A percentile compares a stretch with the other conserved stretches of the same genome.
phyloP scores from a whole-genome alignment of 2,113 vertebrate genomes.

The Parotia lawesii region DNA sequence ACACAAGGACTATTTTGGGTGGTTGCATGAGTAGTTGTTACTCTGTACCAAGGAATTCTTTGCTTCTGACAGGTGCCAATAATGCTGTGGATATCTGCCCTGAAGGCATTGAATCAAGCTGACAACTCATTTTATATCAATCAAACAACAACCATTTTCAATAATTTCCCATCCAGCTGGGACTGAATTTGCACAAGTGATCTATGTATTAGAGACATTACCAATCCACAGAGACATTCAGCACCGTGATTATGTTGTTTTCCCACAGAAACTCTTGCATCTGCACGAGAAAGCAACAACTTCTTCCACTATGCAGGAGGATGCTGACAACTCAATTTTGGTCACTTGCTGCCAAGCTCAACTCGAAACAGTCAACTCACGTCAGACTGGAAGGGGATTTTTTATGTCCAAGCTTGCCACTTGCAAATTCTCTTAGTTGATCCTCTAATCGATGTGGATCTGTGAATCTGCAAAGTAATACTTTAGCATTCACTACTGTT shows the following conservation, averaged over 20 bases:
- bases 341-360: not conserved
- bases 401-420: not conserved
- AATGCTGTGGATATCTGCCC: slow-evolving; percentile 54
- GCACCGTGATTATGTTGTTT: slow-evolving; percentile 22
- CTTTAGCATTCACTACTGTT: not conserved
- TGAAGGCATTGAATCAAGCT: slow-evolving; percentile 49
- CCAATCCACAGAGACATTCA: slow-evolving; percentile 51
- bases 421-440: not conserved
- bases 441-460: not conserved
- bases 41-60: slow-evolving; percentile 43
- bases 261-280: slow-evolving; percentile 56
- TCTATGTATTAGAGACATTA: slow-evolving; percentile 49
- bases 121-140: slow-evolving; percentile 61
- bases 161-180: slow-evolving; percentile 55
- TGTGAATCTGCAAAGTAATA: not conserved
- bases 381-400: not conserved
- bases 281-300: slow-evolving; percentile 21
- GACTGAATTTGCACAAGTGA: slow-evolving; percentile 56
- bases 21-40: not conserved
- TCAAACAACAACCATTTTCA: slow-evolving; percentile 52
- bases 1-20: not conserved
- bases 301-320: not conserved
- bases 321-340: slow-evolving; percentile 38
- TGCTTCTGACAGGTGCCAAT: slow-evolving; percentile 55
- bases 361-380: not conserved